Evolutionary conservation across 2,797 vertebrate genomes (phyloP).

Genomic region (Melanogrammus aeglefinus): DNA sequence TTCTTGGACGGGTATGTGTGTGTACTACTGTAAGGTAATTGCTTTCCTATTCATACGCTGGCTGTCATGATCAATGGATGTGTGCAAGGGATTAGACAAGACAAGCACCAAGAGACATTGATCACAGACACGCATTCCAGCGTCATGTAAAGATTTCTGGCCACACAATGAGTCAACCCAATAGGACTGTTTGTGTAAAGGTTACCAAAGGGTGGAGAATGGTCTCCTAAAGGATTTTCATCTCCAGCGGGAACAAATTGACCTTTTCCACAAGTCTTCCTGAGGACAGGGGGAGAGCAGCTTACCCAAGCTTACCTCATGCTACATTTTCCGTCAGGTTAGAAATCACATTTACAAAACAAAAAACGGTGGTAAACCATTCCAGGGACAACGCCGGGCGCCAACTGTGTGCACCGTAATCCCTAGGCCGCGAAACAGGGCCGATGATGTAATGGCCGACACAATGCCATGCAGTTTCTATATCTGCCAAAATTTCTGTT

Average conservation of each 20-base stretch:
- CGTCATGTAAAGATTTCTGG: conserved; percentile 65
- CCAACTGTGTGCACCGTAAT: too few relatives aligned
- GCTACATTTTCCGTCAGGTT: too few relatives aligned
- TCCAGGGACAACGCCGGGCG: too few relatives aligned
- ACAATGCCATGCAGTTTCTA: too few relatives aligned
- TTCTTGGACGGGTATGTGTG: conserved; percentile 7
- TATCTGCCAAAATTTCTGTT: too few relatives aligned
- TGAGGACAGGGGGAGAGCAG: conserved; percentile 43
- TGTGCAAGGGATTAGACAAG: conserved; percentile 64
- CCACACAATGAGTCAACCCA: conserved; percentile 59
- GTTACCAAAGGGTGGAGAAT: conserved; percentile 70
- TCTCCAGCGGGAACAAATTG: conserved; percentile 60
- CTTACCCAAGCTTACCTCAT: too few relatives aligned
- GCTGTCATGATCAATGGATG: conserved; percentile 62
- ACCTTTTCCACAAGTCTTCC: conserved; percentile 68
- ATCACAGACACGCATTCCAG: conserved; percentile 62
- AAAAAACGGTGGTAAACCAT: too few relatives aligned
- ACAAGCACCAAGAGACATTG: conserved; percentile 62
- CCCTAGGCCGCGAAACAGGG: too few relatives aligned
- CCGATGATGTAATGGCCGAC: too few relatives aligned
- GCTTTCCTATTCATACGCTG: conserved; percentile 45
- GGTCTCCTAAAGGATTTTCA: conserved; percentile 66
- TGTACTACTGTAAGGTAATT: conserved; percentile 56
- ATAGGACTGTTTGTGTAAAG: conserved; percentile 70
- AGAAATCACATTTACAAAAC: too few relatives aligned